A percentile compares a stretch with the other conserved stretches of the same genome.
Conservation (phyloP, 2,888 invertebrate species). For the Patella caerulea region DNA sequence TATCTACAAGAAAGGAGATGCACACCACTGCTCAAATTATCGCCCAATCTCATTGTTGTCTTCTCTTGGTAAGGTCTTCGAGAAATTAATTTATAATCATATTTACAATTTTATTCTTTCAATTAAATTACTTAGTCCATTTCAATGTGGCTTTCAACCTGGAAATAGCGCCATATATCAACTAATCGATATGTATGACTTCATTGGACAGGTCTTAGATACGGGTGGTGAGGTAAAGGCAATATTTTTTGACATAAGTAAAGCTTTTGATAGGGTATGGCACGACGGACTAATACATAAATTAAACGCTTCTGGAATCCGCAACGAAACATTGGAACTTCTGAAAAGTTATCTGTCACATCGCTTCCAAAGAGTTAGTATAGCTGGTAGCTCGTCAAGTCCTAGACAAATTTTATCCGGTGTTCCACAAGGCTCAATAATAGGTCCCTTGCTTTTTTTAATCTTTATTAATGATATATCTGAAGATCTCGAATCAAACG, state of each 20-base stretch:
- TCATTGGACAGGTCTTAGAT: not conserved
- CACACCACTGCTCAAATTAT: not conserved
- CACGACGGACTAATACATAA: not conserved
- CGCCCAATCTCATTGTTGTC: not conserved
- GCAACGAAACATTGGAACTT: not conserved
- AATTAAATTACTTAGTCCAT: too few relatives aligned
- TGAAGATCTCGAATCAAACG: not conserved
- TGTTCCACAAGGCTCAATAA: not conserved
- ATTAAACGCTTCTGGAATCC: not conserved
- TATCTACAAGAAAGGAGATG: not conserved
- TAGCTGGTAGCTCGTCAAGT: not conserved
- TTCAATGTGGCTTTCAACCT: not conserved
- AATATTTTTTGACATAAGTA: not conserved
- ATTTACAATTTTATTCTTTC: not conserved
- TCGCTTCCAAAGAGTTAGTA: not conserved
- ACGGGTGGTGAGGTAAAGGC: not conserved
- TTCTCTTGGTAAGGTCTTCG: constrained; percentile 1
- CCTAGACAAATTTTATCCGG: not conserved
- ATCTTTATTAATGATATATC: not conserved
- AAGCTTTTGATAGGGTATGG: not conserved
- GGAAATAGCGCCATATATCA: not conserved
- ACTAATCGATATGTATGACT: not conserved
- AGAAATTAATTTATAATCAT: not conserved
- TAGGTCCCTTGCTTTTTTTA: not conserved
- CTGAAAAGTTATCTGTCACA: not conserved